These are phyloP conservation scores for Amyelois transitella DNA, from an alignment of 1,140 invertebrate genomes.

Conservation along the genomic window DNA sequence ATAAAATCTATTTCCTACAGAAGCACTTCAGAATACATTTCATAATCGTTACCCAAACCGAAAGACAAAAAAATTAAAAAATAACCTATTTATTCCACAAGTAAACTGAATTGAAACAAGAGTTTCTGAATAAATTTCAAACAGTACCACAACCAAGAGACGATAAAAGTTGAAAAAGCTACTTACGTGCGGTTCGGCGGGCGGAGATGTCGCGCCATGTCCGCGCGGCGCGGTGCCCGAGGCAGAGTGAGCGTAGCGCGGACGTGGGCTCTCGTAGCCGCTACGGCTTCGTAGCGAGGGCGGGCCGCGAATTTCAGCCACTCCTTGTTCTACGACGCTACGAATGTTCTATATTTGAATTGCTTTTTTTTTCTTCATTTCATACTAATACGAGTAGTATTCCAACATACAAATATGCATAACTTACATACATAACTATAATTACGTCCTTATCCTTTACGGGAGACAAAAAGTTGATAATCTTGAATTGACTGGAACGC, in stretches of 20 bases:
- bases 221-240: constrained; percentile 53
- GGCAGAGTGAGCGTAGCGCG: constrained; percentile 31
- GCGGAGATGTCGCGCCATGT: constrained; percentile 58
- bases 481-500: too few species aligned
- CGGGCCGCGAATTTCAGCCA: constrained; percentile 2
- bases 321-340: constrained; percentile 4
- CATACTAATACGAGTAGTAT: too few species aligned
- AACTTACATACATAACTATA: too few species aligned
- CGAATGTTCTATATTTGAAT: background rate
- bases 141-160: background rate
- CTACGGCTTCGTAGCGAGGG: background rate
- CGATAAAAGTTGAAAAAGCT: constrained; percentile 6
- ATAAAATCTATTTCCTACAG: too few species aligned
- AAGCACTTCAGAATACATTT: too few species aligned
- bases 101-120: too few species aligned
- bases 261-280: background rate
- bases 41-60: too few species aligned
- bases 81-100: too few species aligned
- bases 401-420: too few species aligned
- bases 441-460: too few species aligned
- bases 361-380: background rate
- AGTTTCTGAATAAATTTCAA: background rate
- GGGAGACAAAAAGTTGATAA: too few species aligned
- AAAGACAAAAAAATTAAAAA: too few species aligned
- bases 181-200: constrained; percentile 65